Evolutionary conservation across 1,140 invertebrate species (phyloP).

Genomic region (Musca domestica): DNA sequence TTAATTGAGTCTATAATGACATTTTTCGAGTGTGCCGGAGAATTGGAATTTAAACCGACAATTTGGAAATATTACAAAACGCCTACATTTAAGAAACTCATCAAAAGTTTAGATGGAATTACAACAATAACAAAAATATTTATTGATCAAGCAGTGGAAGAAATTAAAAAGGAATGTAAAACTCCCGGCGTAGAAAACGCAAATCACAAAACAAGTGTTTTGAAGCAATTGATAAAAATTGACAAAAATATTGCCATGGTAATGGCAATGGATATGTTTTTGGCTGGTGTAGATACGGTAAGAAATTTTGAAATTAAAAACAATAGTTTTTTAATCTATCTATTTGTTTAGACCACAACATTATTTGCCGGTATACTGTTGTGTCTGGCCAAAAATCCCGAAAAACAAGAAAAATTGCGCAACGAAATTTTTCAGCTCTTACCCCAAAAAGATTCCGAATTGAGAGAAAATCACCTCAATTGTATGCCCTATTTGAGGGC

Average conservation of each 20-base stretch:
- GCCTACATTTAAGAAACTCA: slow-evolving; percentile 59
- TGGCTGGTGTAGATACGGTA: slow-evolving; percentile 73
- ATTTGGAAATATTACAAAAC: slow-evolving; percentile 65
- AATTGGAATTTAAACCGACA: slow-evolving; percentile 63
- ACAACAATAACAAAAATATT: slow-evolving; percentile 34
- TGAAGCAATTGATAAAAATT: slow-evolving; percentile 60
- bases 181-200: slow-evolving; percentile 29
- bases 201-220: slow-evolving; percentile 49
- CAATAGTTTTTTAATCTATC: slow-evolving; percentile 53
- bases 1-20: slow-evolving; percentile 62
- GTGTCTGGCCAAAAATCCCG: slow-evolving; percentile 65
- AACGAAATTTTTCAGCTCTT: slow-evolving; percentile 63
- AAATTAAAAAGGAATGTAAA: slow-evolving; percentile 29
- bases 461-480: slow-evolving; percentile 59
- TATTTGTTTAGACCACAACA: slow-evolving; percentile 33
- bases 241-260: slow-evolving; percentile 59
- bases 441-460: slow-evolving; percentile 54
- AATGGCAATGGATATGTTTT: slow-evolving; percentile 69
- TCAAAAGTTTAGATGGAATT: slow-evolving; percentile 52
- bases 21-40: slow-evolving; percentile 40
- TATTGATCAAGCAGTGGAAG: slow-evolving; percentile 39
- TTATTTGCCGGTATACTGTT: slow-evolving; percentile 28
- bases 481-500: too few relatives aligned
- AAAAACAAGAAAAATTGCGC: slow-evolving; percentile 70
- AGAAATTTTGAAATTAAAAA: slow-evolving; percentile 37